Conservation (phyloP, 64 coral and sea anemone genomes). For the Montipora sp. region DNA sequence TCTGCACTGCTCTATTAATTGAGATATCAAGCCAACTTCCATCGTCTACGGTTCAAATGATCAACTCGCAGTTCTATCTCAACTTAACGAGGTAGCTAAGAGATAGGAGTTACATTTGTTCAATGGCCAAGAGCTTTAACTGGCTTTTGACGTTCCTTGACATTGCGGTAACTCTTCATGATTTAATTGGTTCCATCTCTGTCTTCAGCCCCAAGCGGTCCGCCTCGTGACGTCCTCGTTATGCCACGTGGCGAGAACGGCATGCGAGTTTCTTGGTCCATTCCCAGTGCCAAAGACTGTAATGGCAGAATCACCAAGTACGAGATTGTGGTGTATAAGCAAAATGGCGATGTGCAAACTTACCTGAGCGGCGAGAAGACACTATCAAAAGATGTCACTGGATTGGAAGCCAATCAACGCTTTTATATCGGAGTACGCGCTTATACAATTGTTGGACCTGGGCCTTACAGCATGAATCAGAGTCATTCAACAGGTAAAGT, state of each 20-base stretch:
- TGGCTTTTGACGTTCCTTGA: background rate
- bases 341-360: background rate
- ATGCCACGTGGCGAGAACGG: conserved; percentile 37
- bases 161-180: background rate
- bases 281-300: conserved; percentile 36
- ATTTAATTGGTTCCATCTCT: background rate
- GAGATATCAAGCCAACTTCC: no score
- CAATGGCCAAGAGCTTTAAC: no score
- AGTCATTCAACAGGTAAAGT: conserved; percentile 8
- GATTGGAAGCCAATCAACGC: conserved; percentile 17
- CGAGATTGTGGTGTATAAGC: conserved; percentile 34
- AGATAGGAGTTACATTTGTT: no score
- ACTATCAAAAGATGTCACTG: conserved; percentile 49
- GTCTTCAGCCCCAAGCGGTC: conserved; percentile 57
- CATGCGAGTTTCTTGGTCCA: conserved; percentile 69
- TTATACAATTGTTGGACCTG: conserved; percentile 54
- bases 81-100: no score
- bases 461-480: conserved; percentile 40
- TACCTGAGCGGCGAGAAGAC: conserved; percentile 18
- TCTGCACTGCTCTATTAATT: no score
- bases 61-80: no score
- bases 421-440: conserved; percentile 57
- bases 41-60: no score
- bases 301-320: conserved; percentile 65
- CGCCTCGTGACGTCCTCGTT: conserved; percentile 65